Evolutionary conservation across 2,113 vertebrate species (phyloP).

Genomic region (Hirundichthys speculiger): DNA sequence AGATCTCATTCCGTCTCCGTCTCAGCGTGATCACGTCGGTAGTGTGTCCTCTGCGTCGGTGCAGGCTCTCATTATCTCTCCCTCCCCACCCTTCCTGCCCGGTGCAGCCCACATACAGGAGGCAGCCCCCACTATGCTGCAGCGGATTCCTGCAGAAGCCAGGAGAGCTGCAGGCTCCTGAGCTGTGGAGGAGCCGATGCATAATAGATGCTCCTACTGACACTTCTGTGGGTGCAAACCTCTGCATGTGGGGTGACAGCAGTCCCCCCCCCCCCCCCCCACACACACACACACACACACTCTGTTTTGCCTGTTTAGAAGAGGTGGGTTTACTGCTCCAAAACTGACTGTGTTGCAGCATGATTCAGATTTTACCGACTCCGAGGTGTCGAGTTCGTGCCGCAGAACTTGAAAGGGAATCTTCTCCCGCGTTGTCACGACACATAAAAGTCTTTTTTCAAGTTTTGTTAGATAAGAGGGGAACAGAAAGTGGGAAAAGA

Average conservation of each 20-base stretch:
- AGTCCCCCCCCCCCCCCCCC: too few species aligned
- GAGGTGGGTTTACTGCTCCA: too few species aligned
- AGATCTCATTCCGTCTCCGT: slow-evolving; percentile 1
- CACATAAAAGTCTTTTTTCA: too few species aligned
- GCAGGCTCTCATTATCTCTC: slow-evolving; percentile 58
- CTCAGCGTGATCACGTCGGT: slow-evolving; percentile 37
- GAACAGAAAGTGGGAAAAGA: neutral
- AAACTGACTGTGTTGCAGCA: slow-evolving; percentile 1
- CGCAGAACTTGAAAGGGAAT: too few species aligned
- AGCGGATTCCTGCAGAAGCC: slow-evolving; percentile 24
- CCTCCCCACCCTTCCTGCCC: slow-evolving; percentile 66
- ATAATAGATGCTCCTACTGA: slow-evolving; percentile 34
- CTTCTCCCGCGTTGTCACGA: too few species aligned
- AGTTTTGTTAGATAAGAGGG: neutral
- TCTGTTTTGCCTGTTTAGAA: too few species aligned
- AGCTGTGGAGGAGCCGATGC: slow-evolving; percentile 7
- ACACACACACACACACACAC: too few species aligned
- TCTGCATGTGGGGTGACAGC: slow-evolving; percentile 16
- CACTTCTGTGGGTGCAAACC: slow-evolving; percentile 6
- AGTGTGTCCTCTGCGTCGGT: slow-evolving; percentile 35
- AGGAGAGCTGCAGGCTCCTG: slow-evolving; percentile 6
- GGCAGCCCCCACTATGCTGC: slow-evolving; percentile 20
- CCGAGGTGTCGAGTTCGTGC: too few species aligned
- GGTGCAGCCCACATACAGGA: slow-evolving; percentile 33
- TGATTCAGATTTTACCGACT: too few species aligned